Evolutionary conservation across 2,888 invertebrate genomes (phyloP), one percentile per base, ranked within the genome.

Genomic region (Rhopalosiphum nymphaeae): DNA sequence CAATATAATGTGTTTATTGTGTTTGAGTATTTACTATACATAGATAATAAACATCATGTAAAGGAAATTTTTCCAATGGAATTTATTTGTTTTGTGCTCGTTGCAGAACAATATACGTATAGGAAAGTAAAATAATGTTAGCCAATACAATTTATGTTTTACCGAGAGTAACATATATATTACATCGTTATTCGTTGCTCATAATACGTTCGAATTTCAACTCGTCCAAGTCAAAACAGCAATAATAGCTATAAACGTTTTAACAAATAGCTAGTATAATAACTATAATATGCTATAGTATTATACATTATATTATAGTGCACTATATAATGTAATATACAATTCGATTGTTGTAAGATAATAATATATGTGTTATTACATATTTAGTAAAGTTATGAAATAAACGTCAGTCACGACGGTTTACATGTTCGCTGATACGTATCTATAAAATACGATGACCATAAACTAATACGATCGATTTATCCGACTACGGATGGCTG

Each of bases 381-480:
- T 67, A 26, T 84, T 44, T 26, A 25, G 78, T 42, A 0, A 78
- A 91, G 91, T 86, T 86, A 86, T 86, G 91, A 86, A 86, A 57
- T n/a, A 46, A 86, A 91, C 46, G 91, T 86, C 91, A 86, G 57
- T 86, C 56, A 86, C 57, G 91, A 91, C 85, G 44, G 85, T 56
- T 53, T n/a, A 84, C 85, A 56, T 44, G 53, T 44, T 85, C 44
- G 42, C 91, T n/a, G 91, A 91, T 91, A 91, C 42, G 44, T 85
- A 91, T 91, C 91, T 84, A 36, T 44, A 87, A 49, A 46, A 49
- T 87, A 49, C 67, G 67, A 61, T 46, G 61, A 29, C n/a, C 67
- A 90, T 90, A 90, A 90, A 90, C 46, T 46, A 90, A 67, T 90
- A 4, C n/a, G 46, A 49, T n/a, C n/a, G 90, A 67, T 90, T 90